Conservation (phyloP, 2,797 vertebrate genomes). For the Cossypha heuglini region DNA sequence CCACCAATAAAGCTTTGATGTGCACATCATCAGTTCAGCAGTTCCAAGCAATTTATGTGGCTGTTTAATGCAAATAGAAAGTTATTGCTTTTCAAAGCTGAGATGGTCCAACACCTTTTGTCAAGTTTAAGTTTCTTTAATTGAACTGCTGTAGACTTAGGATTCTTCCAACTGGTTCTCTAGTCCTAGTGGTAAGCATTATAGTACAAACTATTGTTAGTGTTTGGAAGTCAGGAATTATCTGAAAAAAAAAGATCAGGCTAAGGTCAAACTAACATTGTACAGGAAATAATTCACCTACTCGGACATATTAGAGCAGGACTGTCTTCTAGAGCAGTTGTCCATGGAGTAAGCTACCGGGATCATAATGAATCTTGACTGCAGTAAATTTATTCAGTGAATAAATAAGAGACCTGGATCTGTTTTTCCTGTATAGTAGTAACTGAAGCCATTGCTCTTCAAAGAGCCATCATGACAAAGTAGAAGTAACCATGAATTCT, state of each 20-base stretch:
- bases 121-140: neutral
- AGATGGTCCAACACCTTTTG: neutral
- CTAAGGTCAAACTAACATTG: neutral
- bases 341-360: neutral
- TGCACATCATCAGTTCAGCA: neutral
- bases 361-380: neutral
- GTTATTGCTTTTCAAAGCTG: neutral
- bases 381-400: neutral
- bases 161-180: neutral
- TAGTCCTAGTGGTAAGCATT: neutral
- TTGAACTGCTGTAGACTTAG: neutral
- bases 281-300: neutral
- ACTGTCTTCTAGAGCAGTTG: neutral
- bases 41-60: neutral
- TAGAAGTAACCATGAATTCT: neutral
- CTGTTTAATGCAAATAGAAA: neutral
- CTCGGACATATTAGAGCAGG: neutral
- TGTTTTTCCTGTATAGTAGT: neutral
- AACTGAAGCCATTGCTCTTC: neutral
- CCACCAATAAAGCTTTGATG: neutral
- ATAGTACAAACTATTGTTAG: neutral
- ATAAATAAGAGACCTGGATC: neutral
- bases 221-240: neutral
- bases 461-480: neutral
- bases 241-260: neutral